These are phyloP conservation scores for Pempheris klunzingeri DNA, from an alignment of 2,797 vertebrate species.

Conservation along the genomic window DNA sequence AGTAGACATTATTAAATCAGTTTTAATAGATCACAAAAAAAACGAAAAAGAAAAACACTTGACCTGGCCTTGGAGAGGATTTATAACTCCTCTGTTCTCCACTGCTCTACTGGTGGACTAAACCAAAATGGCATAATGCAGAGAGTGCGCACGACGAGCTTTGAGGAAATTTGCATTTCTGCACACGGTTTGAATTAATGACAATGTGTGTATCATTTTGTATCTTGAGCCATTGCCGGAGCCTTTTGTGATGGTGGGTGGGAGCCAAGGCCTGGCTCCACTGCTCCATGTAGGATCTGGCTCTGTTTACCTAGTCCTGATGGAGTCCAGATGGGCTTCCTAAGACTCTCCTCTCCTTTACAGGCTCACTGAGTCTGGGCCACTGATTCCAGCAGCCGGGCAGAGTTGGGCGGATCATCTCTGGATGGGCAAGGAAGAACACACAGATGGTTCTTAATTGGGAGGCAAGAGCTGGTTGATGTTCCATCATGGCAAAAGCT, in stretches of 20 bases:
- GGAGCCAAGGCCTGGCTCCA: constrained; percentile 73
- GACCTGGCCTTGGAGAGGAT: constrained; percentile 45
- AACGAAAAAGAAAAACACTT: constrained; percentile 31
- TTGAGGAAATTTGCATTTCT: constrained; percentile 73
- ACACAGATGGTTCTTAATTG: constrained; percentile 61
- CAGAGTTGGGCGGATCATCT: constrained; percentile 45
- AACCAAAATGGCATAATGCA: constrained; percentile 44
- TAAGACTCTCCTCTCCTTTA: constrained; percentile 65
- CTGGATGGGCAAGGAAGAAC: constrained; percentile 43
- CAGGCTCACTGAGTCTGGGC: constrained; percentile 63
- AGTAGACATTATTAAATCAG: constrained; percentile 41
- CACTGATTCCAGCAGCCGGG: constrained; percentile 60
- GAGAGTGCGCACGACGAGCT: constrained; percentile 38
- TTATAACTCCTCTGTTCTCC: constrained; percentile 36
- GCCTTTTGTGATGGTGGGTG: constrained; percentile 75
- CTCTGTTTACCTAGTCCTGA: constrained; percentile 80
- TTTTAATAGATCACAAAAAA: constrained; percentile 49
- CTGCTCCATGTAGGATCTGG: constrained; percentile 78
- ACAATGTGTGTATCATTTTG: constrained; percentile 77
- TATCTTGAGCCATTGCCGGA: constrained; percentile 73
- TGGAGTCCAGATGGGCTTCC: constrained; percentile 82
- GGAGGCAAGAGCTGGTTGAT: constrained; percentile 45
- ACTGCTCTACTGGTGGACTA: constrained; percentile 16
- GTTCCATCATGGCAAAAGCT: constrained; percentile 45
- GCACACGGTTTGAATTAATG: constrained; percentile 76